phyloP scores from a whole-genome alignment of 2,888 invertebrate genomes.

The Temnothorax rugatulus region DNA sequence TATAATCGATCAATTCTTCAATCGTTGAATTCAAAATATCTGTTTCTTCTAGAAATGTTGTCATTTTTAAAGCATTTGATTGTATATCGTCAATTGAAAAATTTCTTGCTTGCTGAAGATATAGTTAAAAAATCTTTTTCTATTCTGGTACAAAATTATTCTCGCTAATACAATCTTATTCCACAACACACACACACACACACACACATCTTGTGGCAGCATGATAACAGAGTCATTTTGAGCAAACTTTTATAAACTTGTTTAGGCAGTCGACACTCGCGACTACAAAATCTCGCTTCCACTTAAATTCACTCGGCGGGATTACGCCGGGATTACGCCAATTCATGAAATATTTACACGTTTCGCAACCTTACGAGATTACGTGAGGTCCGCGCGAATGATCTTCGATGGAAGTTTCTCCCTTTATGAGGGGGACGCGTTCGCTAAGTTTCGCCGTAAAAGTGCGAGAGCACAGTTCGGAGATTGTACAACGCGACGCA shows the following conservation, averaged over 20 bases:
- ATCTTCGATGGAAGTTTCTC: slow-evolving; percentile 34
- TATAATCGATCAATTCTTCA: neutral
- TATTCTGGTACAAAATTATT: slow-evolving; percentile 1
- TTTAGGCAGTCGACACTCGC: slow-evolving; percentile 29
- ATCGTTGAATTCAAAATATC: neutral
- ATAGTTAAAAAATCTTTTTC: neutral
- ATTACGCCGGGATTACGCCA: slow-evolving; percentile 40
- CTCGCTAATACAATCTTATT: slow-evolving; percentile 37
- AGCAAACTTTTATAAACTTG: slow-evolving; percentile 46
- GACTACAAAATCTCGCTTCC: slow-evolving; percentile 43
- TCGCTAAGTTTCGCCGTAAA: slow-evolving; percentile 60
- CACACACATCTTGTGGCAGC: neutral
- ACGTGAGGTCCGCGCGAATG: slow-evolving; percentile 9
- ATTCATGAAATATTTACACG: slow-evolving; percentile 51
- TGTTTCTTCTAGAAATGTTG: neutral
- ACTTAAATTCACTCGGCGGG: slow-evolving; percentile 47
- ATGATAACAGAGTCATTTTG: slow-evolving; percentile 21
- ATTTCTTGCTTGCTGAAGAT: neutral
- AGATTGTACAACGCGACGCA: slow-evolving; percentile 58
- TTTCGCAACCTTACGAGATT: slow-evolving; percentile 25
- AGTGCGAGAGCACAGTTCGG: slow-evolving; percentile 51
- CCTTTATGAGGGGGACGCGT: slow-evolving; percentile 38
- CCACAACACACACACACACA: neutral
- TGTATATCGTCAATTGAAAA: neutral
- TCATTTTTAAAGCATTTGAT: neutral